These are phyloP conservation scores for Prorops nasuta DNA, from an alignment of 1,140 invertebrate genomes.

Conservation along the genomic window DNA sequence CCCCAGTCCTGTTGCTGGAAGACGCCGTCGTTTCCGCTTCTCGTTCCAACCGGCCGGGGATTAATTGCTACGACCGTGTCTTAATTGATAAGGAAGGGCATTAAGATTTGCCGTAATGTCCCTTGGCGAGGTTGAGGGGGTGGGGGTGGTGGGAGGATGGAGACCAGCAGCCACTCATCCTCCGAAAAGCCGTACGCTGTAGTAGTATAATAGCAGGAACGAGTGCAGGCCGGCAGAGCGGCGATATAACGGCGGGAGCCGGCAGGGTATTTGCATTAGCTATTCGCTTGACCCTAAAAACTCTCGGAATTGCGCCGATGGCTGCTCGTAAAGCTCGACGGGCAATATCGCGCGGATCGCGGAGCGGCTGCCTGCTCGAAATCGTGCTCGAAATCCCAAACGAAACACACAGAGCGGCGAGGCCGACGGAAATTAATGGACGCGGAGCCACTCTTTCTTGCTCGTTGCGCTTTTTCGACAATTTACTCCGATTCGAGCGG, in stretches of 20 bases:
- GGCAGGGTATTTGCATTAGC: conserved; percentile 29
- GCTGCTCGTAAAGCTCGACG: conserved; percentile 21
- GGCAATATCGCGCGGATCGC: conserved; percentile 8
- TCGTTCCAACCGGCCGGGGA: conserved; percentile 43
- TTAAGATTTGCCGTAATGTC: conserved; percentile 37
- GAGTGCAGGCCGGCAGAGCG: no score
- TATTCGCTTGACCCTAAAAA: conserved; percentile 33
- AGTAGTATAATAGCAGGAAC: not conserved
- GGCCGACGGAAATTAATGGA: conserved; percentile 16
- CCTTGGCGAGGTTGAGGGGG: not conserved
- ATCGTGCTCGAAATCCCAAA: conserved; percentile 14
- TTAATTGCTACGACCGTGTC: conserved; percentile 48
- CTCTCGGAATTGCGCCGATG: conserved; percentile 23
- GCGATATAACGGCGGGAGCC: conserved; percentile 11
- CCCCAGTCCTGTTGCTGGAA: conserved; percentile 2
- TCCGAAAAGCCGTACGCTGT: not conserved
- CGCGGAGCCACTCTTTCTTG: no score
- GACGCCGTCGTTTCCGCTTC: conserved; percentile 44
- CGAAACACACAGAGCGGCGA: not conserved
- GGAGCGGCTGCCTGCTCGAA: conserved; percentile 17
- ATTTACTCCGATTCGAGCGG: no score
- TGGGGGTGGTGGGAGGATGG: not conserved
- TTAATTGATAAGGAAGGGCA: conserved; percentile 52
- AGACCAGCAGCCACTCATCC: not conserved
- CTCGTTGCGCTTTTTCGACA: no score